Conservation (phyloP, 2,113 vertebrate species). For the Neolamprologus brichardi region DNA sequence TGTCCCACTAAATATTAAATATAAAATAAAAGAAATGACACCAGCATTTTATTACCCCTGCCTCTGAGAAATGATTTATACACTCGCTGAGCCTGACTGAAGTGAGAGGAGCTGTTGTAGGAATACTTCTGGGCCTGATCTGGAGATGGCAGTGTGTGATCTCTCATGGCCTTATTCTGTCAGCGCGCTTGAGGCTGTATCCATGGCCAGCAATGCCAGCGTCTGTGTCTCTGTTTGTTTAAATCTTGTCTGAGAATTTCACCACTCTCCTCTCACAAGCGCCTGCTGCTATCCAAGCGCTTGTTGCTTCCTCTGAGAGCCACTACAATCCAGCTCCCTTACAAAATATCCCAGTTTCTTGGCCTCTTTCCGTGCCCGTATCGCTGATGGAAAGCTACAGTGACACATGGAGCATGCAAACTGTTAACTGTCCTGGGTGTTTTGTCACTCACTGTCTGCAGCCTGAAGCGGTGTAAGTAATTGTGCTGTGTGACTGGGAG, state of each 20-base stretch:
- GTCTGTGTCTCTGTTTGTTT: slow-evolving; percentile 65
- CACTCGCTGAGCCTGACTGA: not conserved
- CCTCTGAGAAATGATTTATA: not conserved
- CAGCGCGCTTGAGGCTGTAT: not conserved
- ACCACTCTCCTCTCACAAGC: slow-evolving; percentile 36
- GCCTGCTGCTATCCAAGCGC: not conserved
- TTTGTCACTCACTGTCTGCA: not conserved
- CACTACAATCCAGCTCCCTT: not conserved
- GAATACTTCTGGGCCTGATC: not conserved
- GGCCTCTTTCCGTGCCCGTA: not conserved
- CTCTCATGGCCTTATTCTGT: slow-evolving; percentile 14
- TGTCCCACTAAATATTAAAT: slow-evolving; percentile 5
- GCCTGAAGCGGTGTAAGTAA: not conserved
- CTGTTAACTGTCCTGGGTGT: not conserved
- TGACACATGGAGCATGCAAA: slow-evolving; percentile 23
- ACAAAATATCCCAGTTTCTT: not conserved
- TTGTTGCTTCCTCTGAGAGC: not conserved
- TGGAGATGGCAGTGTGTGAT: slow-evolving; percentile 33
- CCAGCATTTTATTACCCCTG: not conserved
- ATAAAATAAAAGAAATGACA: slow-evolving; percentile 39
- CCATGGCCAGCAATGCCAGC: slow-evolving; percentile 2
- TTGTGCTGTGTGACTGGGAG: not conserved
- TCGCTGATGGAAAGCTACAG: not conserved
- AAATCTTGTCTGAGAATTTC: slow-evolving; percentile 70
- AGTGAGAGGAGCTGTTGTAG: not conserved